Evolutionary conservation across 2,888 invertebrate genomes (phyloP).

Genomic region (Parasteatoda lunata): DNA sequence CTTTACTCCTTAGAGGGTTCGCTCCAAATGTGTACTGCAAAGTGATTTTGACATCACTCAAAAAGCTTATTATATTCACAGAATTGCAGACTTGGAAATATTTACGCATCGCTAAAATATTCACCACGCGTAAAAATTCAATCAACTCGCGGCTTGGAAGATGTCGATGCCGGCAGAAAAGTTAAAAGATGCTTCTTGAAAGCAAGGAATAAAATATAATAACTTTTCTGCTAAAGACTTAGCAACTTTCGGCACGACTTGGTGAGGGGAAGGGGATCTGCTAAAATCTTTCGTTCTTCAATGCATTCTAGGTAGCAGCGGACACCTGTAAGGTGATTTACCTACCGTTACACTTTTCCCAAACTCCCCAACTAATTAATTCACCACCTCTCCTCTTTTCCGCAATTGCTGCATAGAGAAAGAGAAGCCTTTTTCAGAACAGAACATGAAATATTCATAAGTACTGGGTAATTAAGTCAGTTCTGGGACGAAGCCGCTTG

Average conservation of each 20-base stretch:
- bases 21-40: too few relatives aligned
- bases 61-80: slow-evolving; percentile 3
- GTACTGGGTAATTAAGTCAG: slow-evolving; percentile 67
- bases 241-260: neutral
- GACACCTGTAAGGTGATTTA: slow-evolving; percentile 67
- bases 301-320: slow-evolving; percentile 13
- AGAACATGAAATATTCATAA: slow-evolving; percentile 68
- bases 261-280: neutral
- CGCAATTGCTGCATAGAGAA: slow-evolving; percentile 25
- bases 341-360: slow-evolving; percentile 38
- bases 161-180: slow-evolving; percentile 2
- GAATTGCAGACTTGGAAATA: neutral
- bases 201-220: slow-evolving; percentile 24
- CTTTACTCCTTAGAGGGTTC: too few relatives aligned
- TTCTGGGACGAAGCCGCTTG: slow-evolving; percentile 36
- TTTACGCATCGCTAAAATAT: neutral
- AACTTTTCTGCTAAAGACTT: slow-evolving; percentile 25
- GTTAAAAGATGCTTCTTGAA: neutral
- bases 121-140: slow-evolving; percentile 52
- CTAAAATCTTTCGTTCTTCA: slow-evolving; percentile 26
- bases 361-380: slow-evolving; percentile 66
- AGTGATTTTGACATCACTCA: neutral
- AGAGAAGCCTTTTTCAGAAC: slow-evolving; percentile 45
- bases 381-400: slow-evolving; percentile 29
- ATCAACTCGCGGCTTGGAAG: slow-evolving; percentile 40